phyloP scores from a whole-genome alignment of 2,797 vertebrate species.

The Propithecus perrieri region DNA sequence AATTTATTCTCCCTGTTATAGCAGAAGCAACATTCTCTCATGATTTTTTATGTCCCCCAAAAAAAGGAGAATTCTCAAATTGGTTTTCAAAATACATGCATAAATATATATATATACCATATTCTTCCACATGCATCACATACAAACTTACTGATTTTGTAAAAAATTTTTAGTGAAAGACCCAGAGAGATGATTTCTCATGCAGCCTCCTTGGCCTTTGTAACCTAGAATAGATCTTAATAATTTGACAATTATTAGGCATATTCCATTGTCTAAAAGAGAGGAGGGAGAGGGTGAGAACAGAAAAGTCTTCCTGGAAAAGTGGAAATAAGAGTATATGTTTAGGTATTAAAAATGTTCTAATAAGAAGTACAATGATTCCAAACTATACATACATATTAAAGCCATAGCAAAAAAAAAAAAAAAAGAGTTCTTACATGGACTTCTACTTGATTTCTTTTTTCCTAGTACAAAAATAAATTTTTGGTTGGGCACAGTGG shows the following conservation, averaged over 20 bases:
- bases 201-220: neutral
- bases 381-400: neutral
- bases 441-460: neutral
- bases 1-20: neutral
- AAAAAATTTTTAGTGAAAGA: neutral
- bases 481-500: neutral
- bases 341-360: neutral
- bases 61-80: neutral
- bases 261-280: neutral
- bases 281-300: neutral
- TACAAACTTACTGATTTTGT: neutral
- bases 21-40: neutral
- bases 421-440: neutral
- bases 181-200: neutral
- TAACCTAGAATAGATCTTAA: neutral
- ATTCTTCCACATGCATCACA: neutral
- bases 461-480: too few relatives aligned
- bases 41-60: neutral
- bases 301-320: neutral
- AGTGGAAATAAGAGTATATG: neutral
- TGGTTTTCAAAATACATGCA: neutral
- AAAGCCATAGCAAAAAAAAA: neutral
- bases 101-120: neutral
- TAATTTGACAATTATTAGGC: neutral
- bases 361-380: neutral